phyloP scores from a whole-genome alignment of 2,113 vertebrate species.

The Rhizomys pruinosus region DNA sequence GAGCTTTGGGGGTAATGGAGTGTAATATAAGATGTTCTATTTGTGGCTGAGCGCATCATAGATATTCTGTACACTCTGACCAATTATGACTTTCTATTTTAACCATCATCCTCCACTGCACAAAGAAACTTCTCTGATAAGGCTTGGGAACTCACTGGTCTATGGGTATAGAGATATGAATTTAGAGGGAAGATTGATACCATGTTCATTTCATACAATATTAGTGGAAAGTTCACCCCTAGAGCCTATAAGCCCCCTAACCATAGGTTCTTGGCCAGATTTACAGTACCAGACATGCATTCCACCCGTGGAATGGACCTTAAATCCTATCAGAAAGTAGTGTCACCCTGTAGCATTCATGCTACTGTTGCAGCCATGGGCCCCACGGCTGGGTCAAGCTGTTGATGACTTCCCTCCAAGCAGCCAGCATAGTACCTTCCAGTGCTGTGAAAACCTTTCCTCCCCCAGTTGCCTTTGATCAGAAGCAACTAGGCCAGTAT shows the following conservation, averaged over 20 bases:
- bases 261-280: not conserved
- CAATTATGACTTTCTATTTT: too few species aligned
- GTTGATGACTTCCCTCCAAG: not conserved
- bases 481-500: too few species aligned
- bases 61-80: too few species aligned
- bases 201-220: not conserved
- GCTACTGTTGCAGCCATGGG: too few species aligned
- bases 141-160: not conserved
- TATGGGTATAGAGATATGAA: not conserved
- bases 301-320: not conserved
- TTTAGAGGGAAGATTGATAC: not conserved
- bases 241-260: not conserved
- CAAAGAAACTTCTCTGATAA: not conserved
- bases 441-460: not conserved
- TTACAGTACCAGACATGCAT: not conserved
- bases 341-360: not conserved
- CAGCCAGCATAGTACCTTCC: not conserved
- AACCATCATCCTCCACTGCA: too few species aligned
- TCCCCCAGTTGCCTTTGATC: too few species aligned
- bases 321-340: not conserved
- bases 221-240: not conserved
- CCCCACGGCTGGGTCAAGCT: not conserved
- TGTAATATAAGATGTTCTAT: too few species aligned
- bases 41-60: not conserved
- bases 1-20: not conserved